Percentiles rank a stretch among this genome's conserved stretches.
Evolutionary conservation across 2,888 invertebrate genomes (phyloP).

Genomic region (Oligia strigilis): DNA sequence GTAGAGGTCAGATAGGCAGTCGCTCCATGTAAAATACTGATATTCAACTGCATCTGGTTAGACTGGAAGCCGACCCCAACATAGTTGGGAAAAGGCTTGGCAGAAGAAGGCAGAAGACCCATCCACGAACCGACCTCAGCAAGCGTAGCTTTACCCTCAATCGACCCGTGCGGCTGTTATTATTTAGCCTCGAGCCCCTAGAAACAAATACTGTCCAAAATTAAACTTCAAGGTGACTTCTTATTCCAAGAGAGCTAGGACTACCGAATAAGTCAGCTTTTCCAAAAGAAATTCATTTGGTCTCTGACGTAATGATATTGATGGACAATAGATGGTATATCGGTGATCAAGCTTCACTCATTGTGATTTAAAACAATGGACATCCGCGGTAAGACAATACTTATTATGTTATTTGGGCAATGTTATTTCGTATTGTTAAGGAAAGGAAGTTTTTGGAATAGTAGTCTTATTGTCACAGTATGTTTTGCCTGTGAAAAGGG

Average conservation of each 20-base stretch:
- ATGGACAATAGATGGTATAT: constrained; percentile 38
- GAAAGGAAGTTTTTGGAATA: constrained; percentile 13
- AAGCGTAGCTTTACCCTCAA: no score
- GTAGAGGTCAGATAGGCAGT: no score
- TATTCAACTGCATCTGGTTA: no score
- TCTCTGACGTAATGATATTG: constrained; percentile 35
- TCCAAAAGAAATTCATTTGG: constrained; percentile 53
- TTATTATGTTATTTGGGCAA: constrained; percentile 40
- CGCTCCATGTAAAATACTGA: no score
- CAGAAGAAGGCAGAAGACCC: no score
- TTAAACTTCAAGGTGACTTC: neutral
- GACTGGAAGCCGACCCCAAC: no score
- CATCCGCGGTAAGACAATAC: constrained; percentile 46
- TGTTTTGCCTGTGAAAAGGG: neutral
- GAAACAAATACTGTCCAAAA: neutral
- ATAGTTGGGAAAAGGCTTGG: no score
- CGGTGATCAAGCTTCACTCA: constrained; percentile 40
- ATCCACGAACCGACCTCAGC: no score
- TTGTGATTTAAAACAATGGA: constrained; percentile 54
- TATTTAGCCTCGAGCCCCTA: neutral
- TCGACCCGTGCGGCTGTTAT: neutral
- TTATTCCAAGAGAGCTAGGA: neutral
- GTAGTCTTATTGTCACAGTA: neutral
- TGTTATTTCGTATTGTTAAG: constrained; percentile 25
- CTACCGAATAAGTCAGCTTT: neutral